Conservation (phyloP, 2,888 invertebrate species). For the Melikaiella ostensackeni region DNA sequence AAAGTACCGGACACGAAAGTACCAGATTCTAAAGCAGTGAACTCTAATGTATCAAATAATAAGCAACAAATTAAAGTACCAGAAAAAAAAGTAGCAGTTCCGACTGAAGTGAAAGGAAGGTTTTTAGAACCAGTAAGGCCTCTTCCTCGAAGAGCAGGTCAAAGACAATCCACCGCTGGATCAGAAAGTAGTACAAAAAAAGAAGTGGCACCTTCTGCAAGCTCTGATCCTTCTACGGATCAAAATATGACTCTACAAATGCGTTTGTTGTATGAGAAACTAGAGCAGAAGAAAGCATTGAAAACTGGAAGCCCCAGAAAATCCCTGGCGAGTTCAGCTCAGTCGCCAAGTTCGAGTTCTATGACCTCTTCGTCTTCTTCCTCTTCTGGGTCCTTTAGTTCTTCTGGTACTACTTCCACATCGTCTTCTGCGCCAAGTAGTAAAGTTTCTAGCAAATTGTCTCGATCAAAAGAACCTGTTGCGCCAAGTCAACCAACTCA, state of each 20-base stretch:
- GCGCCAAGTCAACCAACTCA: not conserved
- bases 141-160: not conserved
- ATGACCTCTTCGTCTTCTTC: conserved; percentile 17
- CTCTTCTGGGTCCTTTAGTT: not conserved
- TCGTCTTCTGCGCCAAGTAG: not conserved
- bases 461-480: not conserved
- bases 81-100: not conserved
- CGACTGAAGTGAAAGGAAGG: not conserved
- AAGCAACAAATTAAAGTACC: not conserved
- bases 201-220: not conserved
- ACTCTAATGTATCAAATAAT: not conserved
- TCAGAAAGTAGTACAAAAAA: conserved; percentile 4
- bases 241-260: conserved; percentile 62
- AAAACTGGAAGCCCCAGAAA: not conserved
- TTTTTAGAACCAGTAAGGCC: conserved; percentile 38
- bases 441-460: conserved; percentile 3
- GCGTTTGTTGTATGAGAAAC: conserved; percentile 56
- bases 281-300: conserved; percentile 44
- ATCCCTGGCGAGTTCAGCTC: conserved; percentile 21
- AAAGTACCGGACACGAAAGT: not conserved
- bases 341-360: conserved; percentile 23
- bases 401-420: not conserved
- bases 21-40: conserved; percentile 43
- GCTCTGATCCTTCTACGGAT: not conserved
- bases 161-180: not conserved